Conservation (phyloP, 2,888 invertebrate genomes). For the Carpatolechia fugitivella region DNA sequence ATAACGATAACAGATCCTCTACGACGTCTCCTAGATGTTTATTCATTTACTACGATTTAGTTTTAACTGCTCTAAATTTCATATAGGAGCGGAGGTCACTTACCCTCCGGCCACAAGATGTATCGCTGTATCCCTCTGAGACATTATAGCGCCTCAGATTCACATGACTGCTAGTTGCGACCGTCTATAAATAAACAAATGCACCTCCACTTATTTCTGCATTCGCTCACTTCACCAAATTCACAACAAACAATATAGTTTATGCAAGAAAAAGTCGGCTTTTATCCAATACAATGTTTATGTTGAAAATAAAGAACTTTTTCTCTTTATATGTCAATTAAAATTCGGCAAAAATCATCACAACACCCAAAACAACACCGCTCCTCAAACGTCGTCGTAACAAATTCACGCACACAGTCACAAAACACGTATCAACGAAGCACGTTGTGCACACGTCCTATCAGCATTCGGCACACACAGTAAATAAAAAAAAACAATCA, state of each 20-base stretch:
- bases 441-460: slow-evolving; percentile 19
- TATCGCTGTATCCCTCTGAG: slow-evolving; percentile 92
- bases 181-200: slow-evolving; percentile 79
- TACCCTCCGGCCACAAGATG: slow-evolving; percentile 98
- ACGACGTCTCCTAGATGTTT: neutral
- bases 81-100: slow-evolving; percentile 59
- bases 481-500: too few relatives aligned
- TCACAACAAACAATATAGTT: slow-evolving; percentile 17
- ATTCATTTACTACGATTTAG: neutral
- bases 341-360: slow-evolving; percentile 40
- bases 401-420: slow-evolving; percentile 38
- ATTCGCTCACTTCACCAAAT: slow-evolving; percentile 35
- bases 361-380: slow-evolving; percentile 41
- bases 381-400: slow-evolving; percentile 37
- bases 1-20: slow-evolving; percentile 24
- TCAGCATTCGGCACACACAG: slow-evolving; percentile 20
- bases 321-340: slow-evolving; percentile 28
- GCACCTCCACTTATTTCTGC: slow-evolving; percentile 51
- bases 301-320: slow-evolving; percentile 21
- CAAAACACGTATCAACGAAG: slow-evolving; percentile 16
- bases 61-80: too few relatives aligned
- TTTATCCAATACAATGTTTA: slow-evolving; percentile 24
- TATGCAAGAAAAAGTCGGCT: slow-evolving; percentile 10
- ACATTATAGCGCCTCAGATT: slow-evolving; percentile 79
- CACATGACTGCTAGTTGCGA: slow-evolving; percentile 75